Evolutionary conservation across 2,113 vertebrate species (phyloP).

Genomic region (Xyrauchen texanus): DNA sequence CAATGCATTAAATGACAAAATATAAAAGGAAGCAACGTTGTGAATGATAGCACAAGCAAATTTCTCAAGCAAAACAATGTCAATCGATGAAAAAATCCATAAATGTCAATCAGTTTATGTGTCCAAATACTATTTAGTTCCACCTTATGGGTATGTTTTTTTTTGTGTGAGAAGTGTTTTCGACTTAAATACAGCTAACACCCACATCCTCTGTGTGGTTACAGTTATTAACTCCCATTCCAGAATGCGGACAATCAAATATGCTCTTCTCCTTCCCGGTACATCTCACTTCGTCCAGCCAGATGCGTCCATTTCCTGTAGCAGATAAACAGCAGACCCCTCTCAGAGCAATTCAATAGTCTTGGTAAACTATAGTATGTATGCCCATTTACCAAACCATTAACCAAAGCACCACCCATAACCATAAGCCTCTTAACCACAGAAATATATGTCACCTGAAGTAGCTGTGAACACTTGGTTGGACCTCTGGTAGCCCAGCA

Average conservation of each 20-base stretch:
- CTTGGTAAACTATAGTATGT: not conserved
- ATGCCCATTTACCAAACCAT: not conserved
- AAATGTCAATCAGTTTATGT: too few species aligned
- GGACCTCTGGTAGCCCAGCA: slow-evolving; percentile 73
- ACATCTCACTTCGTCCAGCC: slow-evolving; percentile 81
- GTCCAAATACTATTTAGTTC: too few species aligned
- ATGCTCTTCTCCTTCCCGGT: slow-evolving; percentile 65
- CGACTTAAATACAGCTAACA: slow-evolving; percentile 30
- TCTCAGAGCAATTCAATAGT: not conserved
- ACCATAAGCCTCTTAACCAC: too few species aligned
- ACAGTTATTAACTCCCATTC: slow-evolving; percentile 76
- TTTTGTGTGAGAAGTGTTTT: too few species aligned
- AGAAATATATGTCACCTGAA: slow-evolving; percentile 66
- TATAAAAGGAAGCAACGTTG: too few species aligned
- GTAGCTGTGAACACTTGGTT: fast-evolving
- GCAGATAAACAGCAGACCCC: not conserved
- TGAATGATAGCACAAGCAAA: too few species aligned
- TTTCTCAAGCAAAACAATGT: too few species aligned
- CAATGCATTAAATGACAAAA: too few species aligned
- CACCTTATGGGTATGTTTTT: too few species aligned
- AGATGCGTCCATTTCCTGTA: slow-evolving; percentile 79
- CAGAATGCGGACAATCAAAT: slow-evolving; percentile 54
- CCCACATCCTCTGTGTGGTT: slow-evolving; percentile 76
- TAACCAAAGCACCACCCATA: not conserved
- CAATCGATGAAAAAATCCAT: too few species aligned